Evolutionary conservation across 1,140 invertebrate genomes (phyloP), one percentile per base, ranked within the genome.

Genomic region (Rhagoletis zephyria): DNA sequence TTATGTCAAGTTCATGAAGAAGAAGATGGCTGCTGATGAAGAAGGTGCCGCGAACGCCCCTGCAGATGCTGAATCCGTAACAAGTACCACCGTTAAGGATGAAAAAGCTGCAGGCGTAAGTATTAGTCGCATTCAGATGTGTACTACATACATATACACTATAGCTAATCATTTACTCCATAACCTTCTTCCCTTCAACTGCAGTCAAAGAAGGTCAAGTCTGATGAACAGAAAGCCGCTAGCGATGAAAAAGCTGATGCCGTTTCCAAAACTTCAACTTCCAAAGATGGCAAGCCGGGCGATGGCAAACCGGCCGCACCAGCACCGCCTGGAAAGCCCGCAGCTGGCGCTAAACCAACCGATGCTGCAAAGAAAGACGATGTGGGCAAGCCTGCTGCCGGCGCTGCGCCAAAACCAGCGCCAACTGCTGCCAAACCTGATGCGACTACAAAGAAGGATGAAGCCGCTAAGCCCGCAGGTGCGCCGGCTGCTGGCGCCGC

Each of bases 1-100:
- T 2, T 97, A 97, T 89, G 96, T 96, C 51, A 97, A 97, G 92
- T 97, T 97, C 90, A 97, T 97, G 95, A 95, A 96, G 63, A 95
- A 96, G 89, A 93, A 93, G 89, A 92, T 92, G 88, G 90, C 90
- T 1, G 92, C 92, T 67, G 91, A 91, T 61, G 92, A 93, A 86
- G 88, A 90, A 1, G 74, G 74, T 1, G 74, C 19, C 19, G 63
- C 81, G n/a, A 19, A 64, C 1, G 9, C 56, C 3, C 9, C 56
- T 42, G 85, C 12, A 45, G 85, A 85, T 2, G 60, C 56, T 14
- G 30, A 65, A 85, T 59, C 81, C 2, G 16, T 48, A 16, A 70
- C 64, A 42, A 87, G 42, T 40, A 81, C 77, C 14, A 67, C 87
- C 19, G 67, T 61, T 14, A 87, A 60, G n/a, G 77, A 88, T 16